Base-by-base conservation (phyloP, 2,888 invertebrate genomes). In the Rhopalosiphum nymphaeae region DNA sequence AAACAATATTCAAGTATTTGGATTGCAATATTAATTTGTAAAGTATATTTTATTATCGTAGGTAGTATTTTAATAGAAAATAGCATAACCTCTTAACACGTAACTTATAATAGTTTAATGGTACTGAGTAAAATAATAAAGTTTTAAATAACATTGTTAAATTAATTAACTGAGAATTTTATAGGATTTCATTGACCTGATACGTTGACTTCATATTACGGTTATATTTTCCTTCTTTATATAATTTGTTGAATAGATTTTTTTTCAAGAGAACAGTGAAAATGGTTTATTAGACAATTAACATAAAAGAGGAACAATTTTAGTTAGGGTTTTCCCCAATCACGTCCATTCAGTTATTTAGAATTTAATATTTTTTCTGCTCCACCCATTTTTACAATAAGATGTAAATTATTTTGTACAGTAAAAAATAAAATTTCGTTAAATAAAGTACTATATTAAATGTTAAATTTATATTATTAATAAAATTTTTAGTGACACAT, bases 401-500 rank as follows among this genome's bases (percentile, higher is more conserved):
- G 3, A n/a, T 84, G 42, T 57, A 91, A 91, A 86, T 57, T n/a
- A 91, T 61, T 86, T 2, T n/a, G 9, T 13, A 16, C 7, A 25
- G 10, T 25, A 84, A 91, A 11, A 85, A 86, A 46, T n/a, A 21
- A 61, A 61, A 61, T 87, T 25, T 56, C 10, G 21, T 44, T 11
- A 21, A 61, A 92, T 46, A 86, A 86, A 86, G 36, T 36, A 86
- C 36, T 36, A 46, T 61, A 87, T 86, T 92, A 92, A 61, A 49
- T 36, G 49, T 61, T 87, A 87, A 46, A 61, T 92, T 49, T 86
- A 86, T 92, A 49, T 61, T 46, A 86, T 86, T 86, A 86, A 92
- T 92, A 86, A 46, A n/a, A 87, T 61, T 46, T 87, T 57, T 46
- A 29, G 86, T 36, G n/a, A 61, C 61, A 92, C 36, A 87, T 92